Evolutionary conservation across 1,140 invertebrate species (phyloP), one percentile per base, ranked within the genome.

Genomic region (Ips typographus): DNA sequence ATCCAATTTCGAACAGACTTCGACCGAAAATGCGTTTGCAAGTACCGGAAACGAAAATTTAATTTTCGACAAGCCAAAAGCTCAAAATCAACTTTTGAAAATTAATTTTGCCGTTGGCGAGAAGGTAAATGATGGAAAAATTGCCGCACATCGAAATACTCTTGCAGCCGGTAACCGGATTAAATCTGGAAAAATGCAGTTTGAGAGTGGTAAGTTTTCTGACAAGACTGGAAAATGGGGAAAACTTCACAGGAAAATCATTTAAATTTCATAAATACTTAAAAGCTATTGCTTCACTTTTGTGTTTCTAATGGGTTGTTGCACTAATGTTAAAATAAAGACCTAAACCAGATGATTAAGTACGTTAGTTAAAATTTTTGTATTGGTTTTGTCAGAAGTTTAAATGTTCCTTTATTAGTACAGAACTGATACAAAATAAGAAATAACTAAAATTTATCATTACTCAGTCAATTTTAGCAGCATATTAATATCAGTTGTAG

Each of bases 171-270:
- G 42, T 59, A 59, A 59, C n/a, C 36, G 42, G 59, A 61, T 47
- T 61, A 61, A 61, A 61, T 61, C 59, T 7, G 42, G 36, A 38
- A 38, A 61, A 49, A 61, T 47, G n/a, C 44, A 61, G 41, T 61
- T 47, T 47, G 39, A 61, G 47, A 61, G 6, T 61, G 59, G 59
- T 61, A 61, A 61, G 59, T 61, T 61, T 37, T 5, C 37, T 55
- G 5, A 55, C 8, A 37, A 38, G 37, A 6, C 37, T 37, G 53
- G 37, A 55, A 55, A 22, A 22, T 22, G 22, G 22, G 22, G 22
- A 22, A 22, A 22, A 22, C 22, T 22, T 22, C 22, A 22, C 22
- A 22, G 22, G 22, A 7, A 49, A 49, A 2, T 38, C 7, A 56
- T 56, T 56, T 22, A 22, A 22, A 22, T 22, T 22, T 22, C 22